Conservation (phyloP, 2,888 invertebrate genomes). For the Plebejus argus region DNA sequence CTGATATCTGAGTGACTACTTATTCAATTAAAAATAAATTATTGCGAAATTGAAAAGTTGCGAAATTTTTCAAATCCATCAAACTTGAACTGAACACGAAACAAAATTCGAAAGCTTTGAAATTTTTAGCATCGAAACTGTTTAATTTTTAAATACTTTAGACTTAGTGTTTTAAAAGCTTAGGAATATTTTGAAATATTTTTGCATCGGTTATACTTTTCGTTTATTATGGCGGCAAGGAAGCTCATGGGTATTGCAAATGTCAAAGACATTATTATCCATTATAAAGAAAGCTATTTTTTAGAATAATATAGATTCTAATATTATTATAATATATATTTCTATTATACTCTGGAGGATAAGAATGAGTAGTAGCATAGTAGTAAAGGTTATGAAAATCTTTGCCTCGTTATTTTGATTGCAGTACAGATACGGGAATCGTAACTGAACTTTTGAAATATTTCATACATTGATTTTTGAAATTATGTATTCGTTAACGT, state of each 20-base stretch:
- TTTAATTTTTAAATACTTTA: conserved; percentile 8
- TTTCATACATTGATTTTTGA: too few relatives aligned
- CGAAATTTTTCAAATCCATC: conserved; percentile 1
- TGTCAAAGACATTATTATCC: background rate
- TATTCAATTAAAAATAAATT: conserved; percentile 1
- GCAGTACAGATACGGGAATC: too few relatives aligned
- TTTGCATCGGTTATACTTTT: background rate
- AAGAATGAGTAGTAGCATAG: too few relatives aligned
- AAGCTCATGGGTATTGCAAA: background rate
- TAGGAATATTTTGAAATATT: background rate
- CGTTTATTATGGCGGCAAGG: background rate
- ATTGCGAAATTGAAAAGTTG: background rate
- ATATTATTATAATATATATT: too few relatives aligned
- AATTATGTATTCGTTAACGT: too few relatives aligned
- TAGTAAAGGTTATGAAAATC: too few relatives aligned
- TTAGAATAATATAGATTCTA: background rate
- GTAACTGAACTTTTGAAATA: too few relatives aligned
- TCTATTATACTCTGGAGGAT: too few relatives aligned
- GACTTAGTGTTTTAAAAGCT: conserved; percentile 14
- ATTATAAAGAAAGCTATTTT: background rate
- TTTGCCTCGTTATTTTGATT: too few relatives aligned
- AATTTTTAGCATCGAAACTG: background rate
- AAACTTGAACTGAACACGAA: conserved; percentile 6
- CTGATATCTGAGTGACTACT: background rate
- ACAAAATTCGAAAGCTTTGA: background rate